phyloP scores from a whole-genome alignment of 2,113 vertebrate species.

The Ciconia boyciana region DNA sequence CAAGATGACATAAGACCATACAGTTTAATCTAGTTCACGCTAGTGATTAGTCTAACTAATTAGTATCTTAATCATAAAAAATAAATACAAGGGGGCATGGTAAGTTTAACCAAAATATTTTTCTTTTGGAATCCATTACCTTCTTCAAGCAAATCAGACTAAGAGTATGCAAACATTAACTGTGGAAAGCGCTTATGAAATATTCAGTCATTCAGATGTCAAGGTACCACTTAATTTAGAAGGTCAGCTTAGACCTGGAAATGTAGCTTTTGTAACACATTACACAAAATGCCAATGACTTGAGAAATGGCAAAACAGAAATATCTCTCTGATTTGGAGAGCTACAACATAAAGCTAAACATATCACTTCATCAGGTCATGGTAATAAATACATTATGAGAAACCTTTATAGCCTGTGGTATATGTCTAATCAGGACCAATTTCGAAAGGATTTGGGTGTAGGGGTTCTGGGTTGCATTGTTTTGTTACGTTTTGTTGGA shows the following conservation, averaged over 20 bases:
- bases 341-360: conserved; percentile 13
- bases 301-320: not conserved
- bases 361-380: conserved; percentile 22
- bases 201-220: not conserved
- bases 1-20: not conserved
- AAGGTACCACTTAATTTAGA: conserved; percentile 22
- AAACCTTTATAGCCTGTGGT: conserved; percentile 51
- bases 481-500: conserved; percentile 35
- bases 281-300: not conserved
- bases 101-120: not conserved
- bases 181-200: conserved; percentile 8
- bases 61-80: not conserved
- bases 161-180: not conserved
- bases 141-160: not conserved
- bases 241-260: not conserved
- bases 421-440: conserved; percentile 55
- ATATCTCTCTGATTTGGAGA: not conserved
- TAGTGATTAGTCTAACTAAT: not conserved
- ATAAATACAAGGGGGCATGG: not conserved
- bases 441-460: conserved; percentile 54
- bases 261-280: not conserved
- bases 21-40: not conserved
- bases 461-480: not conserved
- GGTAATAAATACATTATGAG: conserved; percentile 51
- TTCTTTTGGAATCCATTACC: not conserved